A percentile compares a stretch with the other conserved stretches of the same genome.
These are phyloP conservation scores for Onychomys arenicola DNA, from an alignment of 2,797 vertebrate species.

Conservation along the genomic window DNA sequence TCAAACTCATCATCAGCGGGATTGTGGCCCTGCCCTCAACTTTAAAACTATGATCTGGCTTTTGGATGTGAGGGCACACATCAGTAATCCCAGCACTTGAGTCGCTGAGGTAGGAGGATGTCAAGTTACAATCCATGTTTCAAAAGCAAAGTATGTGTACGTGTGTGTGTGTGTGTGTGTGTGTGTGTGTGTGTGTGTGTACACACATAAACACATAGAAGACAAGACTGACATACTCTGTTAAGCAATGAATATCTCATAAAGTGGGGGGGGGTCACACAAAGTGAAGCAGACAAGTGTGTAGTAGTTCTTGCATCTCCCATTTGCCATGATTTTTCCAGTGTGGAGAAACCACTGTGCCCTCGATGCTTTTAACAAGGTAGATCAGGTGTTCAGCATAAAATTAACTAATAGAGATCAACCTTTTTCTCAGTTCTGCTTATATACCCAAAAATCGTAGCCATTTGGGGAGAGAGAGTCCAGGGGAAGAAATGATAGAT, in stretches of 20 bases:
- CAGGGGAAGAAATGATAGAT: constrained; percentile 27
- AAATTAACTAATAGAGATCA: background rate
- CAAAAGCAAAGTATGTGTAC: background rate
- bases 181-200: background rate
- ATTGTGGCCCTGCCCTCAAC: background rate
- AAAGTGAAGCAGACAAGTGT: too few relatives aligned
- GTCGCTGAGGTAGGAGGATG: background rate
- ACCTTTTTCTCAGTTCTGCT: background rate
- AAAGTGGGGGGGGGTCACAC: too few relatives aligned
- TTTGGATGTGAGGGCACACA: background rate
- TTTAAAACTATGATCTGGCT: background rate
- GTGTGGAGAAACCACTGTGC: background rate
- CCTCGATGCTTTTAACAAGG: background rate
- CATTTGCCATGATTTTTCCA: background rate
- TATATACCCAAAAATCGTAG: background rate
- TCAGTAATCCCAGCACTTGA: background rate
- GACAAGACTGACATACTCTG: background rate
- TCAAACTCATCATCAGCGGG: background rate
- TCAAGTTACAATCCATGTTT: background rate
- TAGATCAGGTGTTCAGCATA: constrained; percentile 2
- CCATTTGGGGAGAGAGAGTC: background rate
- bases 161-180: background rate
- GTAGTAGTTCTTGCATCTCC: rapidly evolving
- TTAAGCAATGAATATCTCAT: background rate
- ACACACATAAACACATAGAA: background rate